Evolutionary conservation across 2,113 vertebrate species (phyloP), one percentile per base, ranked within the genome.

Genomic region (Geococcyx californianus): DNA sequence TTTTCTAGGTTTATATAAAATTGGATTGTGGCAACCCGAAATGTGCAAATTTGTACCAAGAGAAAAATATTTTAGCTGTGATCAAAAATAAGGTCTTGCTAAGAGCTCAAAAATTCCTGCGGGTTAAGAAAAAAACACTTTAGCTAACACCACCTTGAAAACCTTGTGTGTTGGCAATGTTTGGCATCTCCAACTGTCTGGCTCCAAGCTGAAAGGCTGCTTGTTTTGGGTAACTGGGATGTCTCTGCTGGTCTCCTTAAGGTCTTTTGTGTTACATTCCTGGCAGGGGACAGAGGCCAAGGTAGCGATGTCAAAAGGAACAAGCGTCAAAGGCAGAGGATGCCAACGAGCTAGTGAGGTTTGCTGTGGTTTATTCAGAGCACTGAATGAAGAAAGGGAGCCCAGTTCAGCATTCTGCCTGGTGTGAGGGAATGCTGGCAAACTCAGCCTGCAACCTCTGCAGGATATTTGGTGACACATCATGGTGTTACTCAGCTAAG

Each of bases 171-270:
- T 78, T 63, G 42, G 75, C 0, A 0, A 14, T 13, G 33, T 33
- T 94, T 96, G 93, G 88, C 90, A 49, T 28, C 64, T 55, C 68
- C 55, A 63, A 3, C 93, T 6, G 31, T 92, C 93, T 96, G 94
- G 69, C 58, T 94, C 11, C 59, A 26, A 89, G 58, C 89, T 95
- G 93, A 97, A 97, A 95, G 91, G 13, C 84, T 40, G 67, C 90
- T 95, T 97, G 79, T 97, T 91, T 89, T 0, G 3, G 77, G 80
- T 52, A 92, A 51, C 63, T 38, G 82, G 93, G 88, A 52, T 52
- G 75, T 63, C 79, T 92, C 63, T 80, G 81, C 92, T 89, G 87
- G 25, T 74, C 77, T 95, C 81, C 86, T 93, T 16, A 47, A 73
- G 73, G 49, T 49, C 78, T 47, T 79, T 81, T 80, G 60, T 92